phyloP scores from a whole-genome alignment of 2,888 invertebrate genomes.

The Xylophagus ater region DNA sequence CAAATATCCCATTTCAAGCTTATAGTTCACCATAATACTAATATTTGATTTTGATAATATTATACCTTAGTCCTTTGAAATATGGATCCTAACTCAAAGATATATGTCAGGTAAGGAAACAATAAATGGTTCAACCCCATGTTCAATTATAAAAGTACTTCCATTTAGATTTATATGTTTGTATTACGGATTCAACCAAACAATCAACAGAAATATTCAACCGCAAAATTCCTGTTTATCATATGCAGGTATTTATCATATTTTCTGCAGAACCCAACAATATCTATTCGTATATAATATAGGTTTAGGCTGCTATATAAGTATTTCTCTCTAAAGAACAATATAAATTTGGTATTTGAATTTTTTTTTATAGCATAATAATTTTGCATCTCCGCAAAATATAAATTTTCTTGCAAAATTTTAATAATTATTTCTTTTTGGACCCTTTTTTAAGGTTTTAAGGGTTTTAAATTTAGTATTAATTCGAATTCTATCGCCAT shows the following conservation, averaged over 20 bases:
- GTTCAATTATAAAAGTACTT: conserved; percentile 5
- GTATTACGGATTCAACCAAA: conserved; percentile 10
- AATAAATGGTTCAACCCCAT: conserved; percentile 17
- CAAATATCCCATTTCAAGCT: too few species aligned
- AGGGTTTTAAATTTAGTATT: too few species aligned
- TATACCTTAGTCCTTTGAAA: too few species aligned
- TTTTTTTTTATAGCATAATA: conserved; percentile 14
- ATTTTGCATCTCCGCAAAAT: conserved; percentile 15
- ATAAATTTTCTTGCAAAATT: conserved; percentile 17
- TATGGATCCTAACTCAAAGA: conserved; percentile 16
- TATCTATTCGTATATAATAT: neutral
- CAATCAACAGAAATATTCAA: conserved; percentile 12
- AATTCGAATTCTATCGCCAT: too few species aligned
- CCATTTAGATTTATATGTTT: conserved; percentile 6
- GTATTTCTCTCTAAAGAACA: neutral
- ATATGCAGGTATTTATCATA: conserved; percentile 18
- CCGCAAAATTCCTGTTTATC: conserved; percentile 17
- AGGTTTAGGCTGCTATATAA: too few species aligned
- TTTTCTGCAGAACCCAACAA: neutral
- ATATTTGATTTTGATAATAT: conserved; percentile 17
- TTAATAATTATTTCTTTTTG: conserved; percentile 18
- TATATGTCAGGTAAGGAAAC: conserved; percentile 16
- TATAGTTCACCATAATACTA: conserved; percentile 12
- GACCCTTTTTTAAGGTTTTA: too few species aligned
- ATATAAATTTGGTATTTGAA: conserved; percentile 13